A percentile compares a stretch with the other conserved stretches of the same genome.
Conservation (phyloP, 1,140 invertebrate genomes). For the Sweltsa coloradensis region DNA sequence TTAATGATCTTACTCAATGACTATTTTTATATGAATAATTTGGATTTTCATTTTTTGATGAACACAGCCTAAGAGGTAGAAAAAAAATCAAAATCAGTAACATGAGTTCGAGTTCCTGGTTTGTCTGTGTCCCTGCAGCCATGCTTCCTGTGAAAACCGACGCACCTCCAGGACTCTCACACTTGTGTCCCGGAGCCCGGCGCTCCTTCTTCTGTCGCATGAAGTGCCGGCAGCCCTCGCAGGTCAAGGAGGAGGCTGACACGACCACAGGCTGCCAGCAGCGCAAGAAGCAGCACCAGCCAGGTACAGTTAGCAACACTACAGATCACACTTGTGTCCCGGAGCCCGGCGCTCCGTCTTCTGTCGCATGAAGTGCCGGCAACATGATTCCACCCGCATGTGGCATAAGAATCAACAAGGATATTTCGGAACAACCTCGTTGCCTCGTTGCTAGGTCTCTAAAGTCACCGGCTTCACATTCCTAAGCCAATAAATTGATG, state of each 20-base stretch:
- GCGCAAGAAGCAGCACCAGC: constrained; percentile 48
- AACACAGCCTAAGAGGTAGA: too few species aligned
- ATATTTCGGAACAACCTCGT: too few species aligned
- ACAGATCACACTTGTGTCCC: constrained; percentile 66
- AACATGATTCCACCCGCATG: too few species aligned
- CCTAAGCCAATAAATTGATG: too few species aligned
- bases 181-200: constrained; percentile 74
- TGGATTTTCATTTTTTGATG: too few species aligned
- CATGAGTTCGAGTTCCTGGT: too few species aligned
- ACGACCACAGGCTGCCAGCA: constrained; percentile 45
- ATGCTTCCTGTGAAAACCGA: constrained; percentile 86
- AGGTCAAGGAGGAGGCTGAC: constrained; percentile 64
- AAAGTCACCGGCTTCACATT: too few species aligned
- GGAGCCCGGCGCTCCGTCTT: constrained; percentile 84
- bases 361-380: constrained; percentile 87
- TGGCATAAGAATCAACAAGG: too few species aligned
- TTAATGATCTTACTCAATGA: too few species aligned
- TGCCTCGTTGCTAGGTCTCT: too few species aligned
- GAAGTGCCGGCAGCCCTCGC: constrained; percentile 52
- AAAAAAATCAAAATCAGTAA: constrained; percentile 10
- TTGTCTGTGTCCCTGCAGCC: constrained; percentile 49
- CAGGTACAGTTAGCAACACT: too few species aligned
- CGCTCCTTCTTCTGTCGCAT: constrained; percentile 90
- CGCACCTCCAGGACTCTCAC: constrained; percentile 52
- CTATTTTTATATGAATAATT: too few species aligned